These are phyloP conservation scores for Smittia sp. DNA, from an alignment of 2,888 invertebrate genomes.

Conservation along the genomic window DNA sequence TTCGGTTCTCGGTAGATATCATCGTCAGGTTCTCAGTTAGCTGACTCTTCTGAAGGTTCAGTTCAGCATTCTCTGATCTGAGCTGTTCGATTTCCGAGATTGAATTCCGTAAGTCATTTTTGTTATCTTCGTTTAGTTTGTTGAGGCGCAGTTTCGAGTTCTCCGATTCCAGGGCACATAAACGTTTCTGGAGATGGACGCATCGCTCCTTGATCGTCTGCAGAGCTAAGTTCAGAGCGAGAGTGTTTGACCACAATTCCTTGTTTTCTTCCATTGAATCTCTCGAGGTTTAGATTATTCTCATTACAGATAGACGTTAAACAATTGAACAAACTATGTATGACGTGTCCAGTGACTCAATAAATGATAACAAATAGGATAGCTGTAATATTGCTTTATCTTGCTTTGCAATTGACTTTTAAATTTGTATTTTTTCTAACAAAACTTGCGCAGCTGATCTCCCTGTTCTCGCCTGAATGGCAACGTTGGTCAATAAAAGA, in stretches of 20 bases:
- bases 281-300: too few species aligned
- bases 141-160: conserved; percentile 61
- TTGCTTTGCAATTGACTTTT: too few species aligned
- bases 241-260: conserved; percentile 7
- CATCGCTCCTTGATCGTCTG: conserved; percentile 81
- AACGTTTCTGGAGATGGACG: conserved; percentile 68
- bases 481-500: too few species aligned
- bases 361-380: too few species aligned
- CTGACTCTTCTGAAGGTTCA: conserved; percentile 72
- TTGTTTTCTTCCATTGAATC: conserved; percentile 4
- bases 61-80: conserved; percentile 65
- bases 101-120: conserved; percentile 48
- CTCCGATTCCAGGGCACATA: conserved; percentile 70
- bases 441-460: too few species aligned
- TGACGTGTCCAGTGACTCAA: too few species aligned
- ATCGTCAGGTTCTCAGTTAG: conserved; percentile 73
- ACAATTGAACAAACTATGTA: too few species aligned
- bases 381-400: too few species aligned
- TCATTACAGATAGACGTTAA: too few species aligned
- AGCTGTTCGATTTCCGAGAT: conserved; percentile 55
- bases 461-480: too few species aligned
- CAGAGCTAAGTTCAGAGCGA: conserved; percentile 69
- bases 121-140: conserved; percentile 43
- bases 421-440: too few species aligned
- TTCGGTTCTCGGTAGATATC: conserved; percentile 78